phyloP scores from a whole-genome alignment of 2,888 invertebrate genomes.

The Sphinx pinastri region DNA sequence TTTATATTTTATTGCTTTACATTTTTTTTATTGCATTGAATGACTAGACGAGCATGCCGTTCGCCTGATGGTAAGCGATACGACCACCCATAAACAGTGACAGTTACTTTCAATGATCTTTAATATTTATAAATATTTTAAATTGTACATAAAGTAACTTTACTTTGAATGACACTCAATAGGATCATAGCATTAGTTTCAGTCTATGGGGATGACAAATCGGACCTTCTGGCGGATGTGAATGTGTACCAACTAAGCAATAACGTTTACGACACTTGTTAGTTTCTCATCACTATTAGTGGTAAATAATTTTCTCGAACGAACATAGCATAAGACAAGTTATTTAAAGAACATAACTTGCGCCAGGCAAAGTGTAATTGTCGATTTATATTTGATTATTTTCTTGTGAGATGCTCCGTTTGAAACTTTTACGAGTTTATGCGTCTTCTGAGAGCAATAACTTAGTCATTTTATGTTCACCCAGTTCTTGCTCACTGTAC shows the following conservation, averaged over 20 bases:
- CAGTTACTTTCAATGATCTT: neutral
- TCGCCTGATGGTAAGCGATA: too few species aligned
- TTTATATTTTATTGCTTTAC: neutral
- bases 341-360: neutral
- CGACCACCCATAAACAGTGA: too few species aligned
- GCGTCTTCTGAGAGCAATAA: slow-evolving; percentile 81
- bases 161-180: neutral
- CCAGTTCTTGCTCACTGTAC: slow-evolving; percentile 69
- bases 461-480: slow-evolving; percentile 82
- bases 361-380: slow-evolving; percentile 39
- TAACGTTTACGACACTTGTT: slow-evolving; percentile 20
- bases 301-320: slow-evolving; percentile 21
- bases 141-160: slow-evolving; percentile 1
- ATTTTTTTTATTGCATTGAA: too few species aligned
- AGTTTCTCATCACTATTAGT: neutral
- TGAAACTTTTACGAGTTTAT: slow-evolving; percentile 76
- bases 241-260: slow-evolving; percentile 12
- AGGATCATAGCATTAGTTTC: slow-evolving; percentile 15
- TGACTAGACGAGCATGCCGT: too few species aligned
- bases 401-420: slow-evolving; percentile 73
- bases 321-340: neutral
- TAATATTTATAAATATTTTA: neutral
- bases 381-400: slow-evolving; percentile 78
- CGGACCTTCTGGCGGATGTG: slow-evolving; percentile 3
- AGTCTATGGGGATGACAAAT: slow-evolving; percentile 10